Evolutionary conservation across 2,113 vertebrate genomes (phyloP).

Genomic region (Paracyprichromis sp.): DNA sequence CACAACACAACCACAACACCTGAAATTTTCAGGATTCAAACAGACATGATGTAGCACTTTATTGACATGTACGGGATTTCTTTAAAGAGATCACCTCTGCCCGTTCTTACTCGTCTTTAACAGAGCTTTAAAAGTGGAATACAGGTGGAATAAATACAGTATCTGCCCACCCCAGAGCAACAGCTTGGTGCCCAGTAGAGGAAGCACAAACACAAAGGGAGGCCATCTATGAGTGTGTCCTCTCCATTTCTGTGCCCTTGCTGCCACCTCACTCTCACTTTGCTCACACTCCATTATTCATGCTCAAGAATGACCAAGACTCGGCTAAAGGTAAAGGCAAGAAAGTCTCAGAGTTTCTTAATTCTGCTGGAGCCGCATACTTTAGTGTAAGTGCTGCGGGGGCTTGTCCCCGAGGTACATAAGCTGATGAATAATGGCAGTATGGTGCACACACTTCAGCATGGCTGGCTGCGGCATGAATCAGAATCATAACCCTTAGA

Average conservation of each 20-base stretch:
- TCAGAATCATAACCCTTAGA: not conserved
- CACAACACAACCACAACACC: not conserved
- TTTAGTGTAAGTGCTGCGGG: not conserved
- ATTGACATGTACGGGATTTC: not conserved
- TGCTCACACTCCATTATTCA: constrained; percentile 42
- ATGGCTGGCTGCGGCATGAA: not conserved
- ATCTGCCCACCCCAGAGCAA: not conserved
- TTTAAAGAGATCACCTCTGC: not conserved
- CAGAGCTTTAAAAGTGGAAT: not conserved
- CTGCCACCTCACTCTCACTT: constrained; percentile 7
- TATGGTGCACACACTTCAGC: not conserved
- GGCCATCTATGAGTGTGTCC: constrained; percentile 5
- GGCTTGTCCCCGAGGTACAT: not conserved
- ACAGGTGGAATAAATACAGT: constrained; percentile 14
- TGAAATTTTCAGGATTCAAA: not conserved
- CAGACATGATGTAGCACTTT: not conserved
- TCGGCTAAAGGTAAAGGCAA: constrained; percentile 24
- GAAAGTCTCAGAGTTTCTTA: not conserved
- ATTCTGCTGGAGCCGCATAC: not conserved
- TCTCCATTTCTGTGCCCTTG: constrained; percentile 42
- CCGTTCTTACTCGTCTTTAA: not conserved
- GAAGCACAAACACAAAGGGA: not conserved
- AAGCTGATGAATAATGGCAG: not conserved
- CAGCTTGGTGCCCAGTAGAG: constrained; percentile 2
- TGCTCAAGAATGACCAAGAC: not conserved